Evolutionary conservation across 2,797 vertebrate species (phyloP), one percentile per base, ranked within the genome.

Genomic region (Pseudomugil tenellus): DNA sequence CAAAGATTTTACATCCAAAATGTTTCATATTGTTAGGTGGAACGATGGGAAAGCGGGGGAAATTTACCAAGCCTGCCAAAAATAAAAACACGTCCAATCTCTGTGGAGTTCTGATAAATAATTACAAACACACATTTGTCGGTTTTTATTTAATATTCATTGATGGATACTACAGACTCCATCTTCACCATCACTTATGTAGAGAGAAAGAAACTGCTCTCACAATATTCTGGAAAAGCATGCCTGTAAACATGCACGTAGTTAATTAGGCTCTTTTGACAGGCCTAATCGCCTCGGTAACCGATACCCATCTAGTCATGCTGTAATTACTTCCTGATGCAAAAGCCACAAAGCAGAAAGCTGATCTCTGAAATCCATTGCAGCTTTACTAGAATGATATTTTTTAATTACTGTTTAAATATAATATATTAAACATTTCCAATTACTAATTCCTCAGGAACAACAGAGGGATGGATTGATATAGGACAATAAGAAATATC

Each of bases 251-350:
- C 81, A 73, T 63, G 58, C 53, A 19, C n/a, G 41, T 43, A 68
- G 76, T 83, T 78, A 69, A 80, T 76, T 76, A 48, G 58, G 76
- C 81, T 85, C 75, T 70, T 87, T 79, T 3, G 73, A 79, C 53
- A 69, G 83, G 81, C 83, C 68, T 66, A 88, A 93, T 92, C 90
- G 79, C 82, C 49, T 82, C 77, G 72, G 84, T 85, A 85, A 84
- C 32, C 78, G 90, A 93, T 89, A 85, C 73, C 78, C 81, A 91
- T 92, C 87, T 89, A 77, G 73, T 65, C 53, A n/a, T 59, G 68
- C 75, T 84, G 73, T 92, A 91, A 93, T 90, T 88, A 91, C 79
- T 84, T 88, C 81, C 83, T 74, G 76, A 79, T 83, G 83, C 79
- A 89, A 84, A 86, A 67, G 67, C 86, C 79, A 84, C 69, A 69